Conservation (phyloP, 2,797 vertebrate genomes). For the Basileuterus tristriatus region DNA sequence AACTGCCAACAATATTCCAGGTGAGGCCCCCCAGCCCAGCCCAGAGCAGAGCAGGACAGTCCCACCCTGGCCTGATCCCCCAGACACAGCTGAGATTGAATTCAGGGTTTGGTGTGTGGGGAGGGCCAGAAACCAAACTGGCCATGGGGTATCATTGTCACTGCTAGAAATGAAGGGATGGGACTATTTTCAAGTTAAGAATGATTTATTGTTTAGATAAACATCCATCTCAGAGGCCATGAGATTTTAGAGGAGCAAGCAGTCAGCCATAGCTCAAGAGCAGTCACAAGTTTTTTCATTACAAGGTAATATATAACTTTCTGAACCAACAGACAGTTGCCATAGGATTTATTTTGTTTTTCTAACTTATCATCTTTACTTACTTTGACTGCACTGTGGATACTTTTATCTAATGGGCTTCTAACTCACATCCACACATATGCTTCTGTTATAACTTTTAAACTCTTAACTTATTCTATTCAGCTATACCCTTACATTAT, state of each 20-base stretch:
- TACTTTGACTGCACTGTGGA: background rate
- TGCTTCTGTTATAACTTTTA: no score
- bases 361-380: background rate
- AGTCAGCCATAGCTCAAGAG: background rate
- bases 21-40: background rate
- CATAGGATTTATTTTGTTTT: background rate
- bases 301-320: background rate
- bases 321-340: background rate
- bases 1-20: fast-evolving
- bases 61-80: background rate
- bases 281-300: background rate
- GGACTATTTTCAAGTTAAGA: background rate
- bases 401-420: background rate
- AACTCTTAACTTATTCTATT: background rate
- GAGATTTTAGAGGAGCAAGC: background rate
- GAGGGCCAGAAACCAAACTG: no score
- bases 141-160: background rate
- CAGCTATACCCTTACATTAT: background rate
- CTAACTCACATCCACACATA: background rate
- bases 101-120: background rate
- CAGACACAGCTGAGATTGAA: background rate
- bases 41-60: background rate
- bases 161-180: background rate
- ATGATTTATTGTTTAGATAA: background rate
- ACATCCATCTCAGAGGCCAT: background rate